Conservation (phyloP, 2,888 invertebrate species). For the Mimumesa dahlbomi region DNA sequence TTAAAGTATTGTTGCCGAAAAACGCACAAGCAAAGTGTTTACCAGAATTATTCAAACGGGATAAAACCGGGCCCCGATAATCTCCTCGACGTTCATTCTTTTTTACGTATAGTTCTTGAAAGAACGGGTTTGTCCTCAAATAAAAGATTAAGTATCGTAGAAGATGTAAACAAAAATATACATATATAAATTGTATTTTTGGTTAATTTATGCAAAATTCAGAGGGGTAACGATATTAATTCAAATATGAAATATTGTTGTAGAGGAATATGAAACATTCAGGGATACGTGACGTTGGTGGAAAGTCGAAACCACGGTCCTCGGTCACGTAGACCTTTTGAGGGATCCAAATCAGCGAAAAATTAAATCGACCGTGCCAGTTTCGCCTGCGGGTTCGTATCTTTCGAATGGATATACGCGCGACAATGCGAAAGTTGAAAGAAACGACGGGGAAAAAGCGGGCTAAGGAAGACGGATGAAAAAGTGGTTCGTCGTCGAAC, state of each 20-base stretch:
- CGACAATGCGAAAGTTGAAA: conserved; percentile 37
- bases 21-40: background rate
- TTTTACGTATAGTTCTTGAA: too few relatives aligned
- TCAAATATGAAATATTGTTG: too few relatives aligned
- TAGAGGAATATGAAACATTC: too few relatives aligned
- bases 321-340: conserved; percentile 51
- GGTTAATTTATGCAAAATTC: too few relatives aligned
- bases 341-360: conserved; percentile 59
- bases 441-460: background rate
- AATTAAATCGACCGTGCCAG: conserved; percentile 64
- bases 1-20: background rate
- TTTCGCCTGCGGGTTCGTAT: conserved; percentile 52
- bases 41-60: background rate
- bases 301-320: conserved; percentile 27
- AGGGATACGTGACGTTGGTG: conserved; percentile 14
- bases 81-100: too few relatives aligned
- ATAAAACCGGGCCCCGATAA: background rate
- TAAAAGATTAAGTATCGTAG: too few relatives aligned
- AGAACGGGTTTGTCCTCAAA: too few relatives aligned
- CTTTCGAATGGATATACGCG: conserved; percentile 43
- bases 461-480: conserved; percentile 10
- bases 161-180: too few relatives aligned
- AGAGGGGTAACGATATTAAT: too few relatives aligned
- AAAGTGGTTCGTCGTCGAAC: conserved; percentile 3
- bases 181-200: too few relatives aligned